Base-by-base conservation (phyloP, 2,113 vertebrate species). In the Microtus oregoni region DNA sequence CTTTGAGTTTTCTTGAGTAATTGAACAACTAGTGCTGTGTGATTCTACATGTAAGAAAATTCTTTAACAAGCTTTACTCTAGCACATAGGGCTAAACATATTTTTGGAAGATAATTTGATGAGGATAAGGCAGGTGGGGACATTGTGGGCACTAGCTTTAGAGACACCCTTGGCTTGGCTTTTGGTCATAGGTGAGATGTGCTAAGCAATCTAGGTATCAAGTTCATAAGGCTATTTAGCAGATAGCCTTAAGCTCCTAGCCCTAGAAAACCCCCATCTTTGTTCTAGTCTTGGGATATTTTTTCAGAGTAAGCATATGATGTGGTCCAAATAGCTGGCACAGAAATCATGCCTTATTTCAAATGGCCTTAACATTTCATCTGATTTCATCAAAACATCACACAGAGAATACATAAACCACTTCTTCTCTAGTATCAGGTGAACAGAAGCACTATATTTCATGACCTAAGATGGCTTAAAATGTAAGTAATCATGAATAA, bases 341-440 rank as follows among this genome's bases (percentile, higher is more conserved):
- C 72, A 91, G 79, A 93, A 47, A 14, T 93, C 44, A n/a, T 95
- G 52, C 14, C 28, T 1, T 38, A 32, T 4, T 35, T 89, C 76
- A 91, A 9, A 15, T 67, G 22, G 11, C 41, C 32, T 70, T 94
- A 85, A 47, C 81, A 67, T 77, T 96, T 92, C 61, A 75, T 89
- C 30, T 92, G 61, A 47, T 94, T 41, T 58, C 4, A 4, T 86
- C 9, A 86, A 91, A 94, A 75, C 32, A 77, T 1, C 55, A 38
- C 13, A 67, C 32, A 90, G 52, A 85, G 11, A 92, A n/a, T 58
- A 61, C 41, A 63, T 3, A 19, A 65, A 3, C 55, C 75, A 82
- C 14, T 22, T 22, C 12, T 89, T 94, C 22, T 63, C 55, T 73
- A 81, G 77, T 65, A 70, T 76, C 52, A 85, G 35, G 52, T 72